Evolutionary conservation across 2,797 vertebrate species (phyloP).

Genomic region (Tadarida brasiliensis): DNA sequence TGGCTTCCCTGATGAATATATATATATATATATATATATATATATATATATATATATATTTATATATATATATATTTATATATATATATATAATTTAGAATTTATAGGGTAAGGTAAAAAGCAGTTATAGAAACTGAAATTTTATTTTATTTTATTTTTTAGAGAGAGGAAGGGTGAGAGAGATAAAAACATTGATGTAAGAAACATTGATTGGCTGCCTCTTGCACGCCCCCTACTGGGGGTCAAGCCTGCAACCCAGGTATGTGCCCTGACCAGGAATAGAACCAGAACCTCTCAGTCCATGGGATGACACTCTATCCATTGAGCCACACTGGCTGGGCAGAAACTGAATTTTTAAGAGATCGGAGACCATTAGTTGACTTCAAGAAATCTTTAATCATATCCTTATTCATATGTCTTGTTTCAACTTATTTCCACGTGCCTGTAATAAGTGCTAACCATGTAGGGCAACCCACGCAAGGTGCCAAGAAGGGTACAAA

Average conservation of each 20-base stretch:
- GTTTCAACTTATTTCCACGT: neutral
- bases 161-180: too few species aligned
- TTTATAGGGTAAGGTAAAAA: neutral
- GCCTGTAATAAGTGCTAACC: neutral
- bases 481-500: neutral
- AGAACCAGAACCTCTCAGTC: too few species aligned
- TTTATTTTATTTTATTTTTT: neutral
- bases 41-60: neutral
- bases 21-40: neutral
- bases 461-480: neutral
- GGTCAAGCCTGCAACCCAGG: too few species aligned
- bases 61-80: neutral
- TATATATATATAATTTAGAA: neutral
- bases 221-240: too few species aligned
- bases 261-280: too few species aligned
- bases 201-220: too few species aligned
- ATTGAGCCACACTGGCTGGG: too few species aligned
- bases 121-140: neutral
- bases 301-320: too few species aligned
- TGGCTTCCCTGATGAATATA: neutral
- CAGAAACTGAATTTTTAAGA: neutral
- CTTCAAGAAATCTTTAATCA: neutral
- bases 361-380: neutral
- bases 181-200: too few species aligned
- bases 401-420: neutral